Base-by-base conservation (phyloP, 2,888 invertebrate species). In the Drosophila longiperda region DNA sequence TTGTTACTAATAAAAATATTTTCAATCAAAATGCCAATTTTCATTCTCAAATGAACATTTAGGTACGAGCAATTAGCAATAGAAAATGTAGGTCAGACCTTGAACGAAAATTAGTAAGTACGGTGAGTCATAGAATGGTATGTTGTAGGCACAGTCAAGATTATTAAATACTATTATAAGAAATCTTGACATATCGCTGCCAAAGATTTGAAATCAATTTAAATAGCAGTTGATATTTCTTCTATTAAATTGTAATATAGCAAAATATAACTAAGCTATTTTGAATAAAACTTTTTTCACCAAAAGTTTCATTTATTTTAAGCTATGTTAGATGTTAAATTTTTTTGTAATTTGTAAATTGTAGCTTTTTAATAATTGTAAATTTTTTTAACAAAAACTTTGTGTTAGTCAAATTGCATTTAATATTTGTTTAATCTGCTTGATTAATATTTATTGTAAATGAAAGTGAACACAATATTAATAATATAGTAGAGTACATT, bases 1-100 rank as follows among this genome's bases (percentile, higher is more conserved):
- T 42, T 45, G 33, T 42, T 57, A 45, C 48, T 69, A 66, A 72
- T 67, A 65, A 70, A 75, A 58, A 68, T 67, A 45, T 65, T 54
- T 73, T 23, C 4, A 48, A 29, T 29, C 29, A 29, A 29, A 26
- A 26, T 26, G 45, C 5, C 29, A 59, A 63, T 65, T 61, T 45
- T 49, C 53, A 60, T 48, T 64, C 48, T 58, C 48, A 59, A 67
- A 52, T 58, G 45, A 29, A 26, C 50, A n/a, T 58, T 36, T 15
- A 23, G 4, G 12, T 34, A 4, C 12, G 3, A 50, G n/a, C 8
- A n/a, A 1, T 15, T n/a, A n/a, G 1, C 29, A 32, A 9, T 15
- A 9, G 11, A 33, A 49, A n/a, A 29, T 54, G 2, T 23, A n/a
- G 38, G n/a, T 60, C 32, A 60, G 23, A 23, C 12, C 20, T 15